Percentiles rank a stretch among this genome's conserved stretches.
Evolutionary conservation across 2,888 invertebrate genomes (phyloP).

Genomic region (Metopia argyrocephala): DNA sequence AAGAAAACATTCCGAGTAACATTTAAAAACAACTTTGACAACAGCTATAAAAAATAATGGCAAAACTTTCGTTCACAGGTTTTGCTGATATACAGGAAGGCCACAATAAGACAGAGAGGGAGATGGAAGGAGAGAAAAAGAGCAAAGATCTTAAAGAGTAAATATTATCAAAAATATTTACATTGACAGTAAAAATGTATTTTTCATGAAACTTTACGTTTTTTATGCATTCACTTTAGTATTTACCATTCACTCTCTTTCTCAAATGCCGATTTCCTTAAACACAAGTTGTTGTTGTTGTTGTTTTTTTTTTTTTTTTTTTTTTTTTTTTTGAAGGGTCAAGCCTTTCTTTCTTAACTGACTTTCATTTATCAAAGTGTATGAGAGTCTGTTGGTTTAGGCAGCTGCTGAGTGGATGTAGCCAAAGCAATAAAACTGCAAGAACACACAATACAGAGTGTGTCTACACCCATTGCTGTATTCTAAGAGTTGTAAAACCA

Average conservation of each 20-base stretch:
- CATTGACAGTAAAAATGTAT: constrained; percentile 60
- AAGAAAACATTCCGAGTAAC: too few species aligned
- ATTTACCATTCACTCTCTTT: too few species aligned
- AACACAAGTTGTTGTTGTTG: background rate
- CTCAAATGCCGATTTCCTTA: background rate
- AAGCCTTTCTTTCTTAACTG: background rate
- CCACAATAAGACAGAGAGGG: too few species aligned
- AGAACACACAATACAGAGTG: background rate
- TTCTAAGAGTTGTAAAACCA: background rate
- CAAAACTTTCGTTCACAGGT: constrained; percentile 5
- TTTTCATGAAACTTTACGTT: constrained; percentile 27
- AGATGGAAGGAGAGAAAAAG: background rate
- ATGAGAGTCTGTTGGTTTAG: background rate
- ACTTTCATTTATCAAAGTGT: background rate
- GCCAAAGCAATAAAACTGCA: background rate
- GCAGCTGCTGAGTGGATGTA: background rate
- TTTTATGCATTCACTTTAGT: too few species aligned
- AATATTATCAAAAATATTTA: constrained; percentile 57
- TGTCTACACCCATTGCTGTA: background rate
- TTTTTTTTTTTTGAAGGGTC: background rate
- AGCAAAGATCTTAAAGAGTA: constrained; percentile 12
- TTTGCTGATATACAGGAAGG: background rate
- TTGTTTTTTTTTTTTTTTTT: background rate
- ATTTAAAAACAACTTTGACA: background rate
- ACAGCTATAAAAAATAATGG: constrained; percentile 9